Base-by-base conservation (phyloP, 2,113 vertebrate species). In the Sisor rabdophorus region DNA sequence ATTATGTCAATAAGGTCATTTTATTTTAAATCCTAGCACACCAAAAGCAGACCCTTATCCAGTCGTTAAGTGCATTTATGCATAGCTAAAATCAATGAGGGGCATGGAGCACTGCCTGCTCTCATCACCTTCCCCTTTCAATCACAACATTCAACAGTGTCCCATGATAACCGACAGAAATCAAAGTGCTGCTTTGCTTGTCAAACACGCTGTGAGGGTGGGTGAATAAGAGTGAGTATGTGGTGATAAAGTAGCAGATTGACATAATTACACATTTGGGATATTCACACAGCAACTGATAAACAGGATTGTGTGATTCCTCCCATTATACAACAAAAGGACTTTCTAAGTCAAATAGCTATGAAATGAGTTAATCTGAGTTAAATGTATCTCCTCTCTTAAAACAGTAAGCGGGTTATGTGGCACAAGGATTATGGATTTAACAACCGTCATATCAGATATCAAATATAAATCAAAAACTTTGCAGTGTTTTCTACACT, bases 121-220 rank as follows among this genome's bases (percentile, higher is more conserved):
- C 78, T 69, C 65, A 53, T 55, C 58, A 79, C 55, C 74, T 40
- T 71, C 30, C 47, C 63, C 22, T 28, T 32, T 75, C 79, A 63
- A 67, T 75, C 70, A 75, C 67, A 75, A 78, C 22, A 77, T 77
- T 77, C 64, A 70, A 60, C 56, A 76, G 69, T 69, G 36, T 48
- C 55, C 64, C 54, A 47, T 76, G 73, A 74, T 64, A 74, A 77
- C 53, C 61, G 56, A 47, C 77, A 73, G 69, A 76, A 61, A 63
- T 75, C 36, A 79, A 72, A 68, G 47, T 67, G 80, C 40, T 67
- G 60, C 68, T 78, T 50, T 53, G 24, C 52, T 80, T 19, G 15
- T 16, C 16, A 40, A 74, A 73, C 36, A 32, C 0, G 40, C 47
- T 75, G 76, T 15, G 40, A 58, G 40, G 52, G 69, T 73, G 52